Evolutionary conservation across 30 jellyfish, hydroid and myxozoan genomes (phyloP), one percentile per base, ranked within the genome.

Genomic region (Sanderia malayensis): DNA sequence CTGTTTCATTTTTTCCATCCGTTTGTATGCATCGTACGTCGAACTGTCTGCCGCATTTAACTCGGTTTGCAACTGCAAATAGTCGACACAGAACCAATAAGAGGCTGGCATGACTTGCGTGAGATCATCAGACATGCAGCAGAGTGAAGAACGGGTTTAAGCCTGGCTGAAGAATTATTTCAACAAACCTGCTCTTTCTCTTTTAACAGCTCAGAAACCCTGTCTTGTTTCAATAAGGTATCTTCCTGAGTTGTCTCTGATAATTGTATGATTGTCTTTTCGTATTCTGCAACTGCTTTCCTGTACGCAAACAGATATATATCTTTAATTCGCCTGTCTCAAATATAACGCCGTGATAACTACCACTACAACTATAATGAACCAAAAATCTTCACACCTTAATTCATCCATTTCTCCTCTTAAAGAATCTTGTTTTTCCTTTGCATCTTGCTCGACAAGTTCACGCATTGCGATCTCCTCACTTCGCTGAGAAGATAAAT

Each of bases 391-490:
- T n/a, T n/a, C n/a, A n/a, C 23, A 93, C 88, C 80, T 92, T 94
- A 92, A 80, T 31, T 77, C 95, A 8, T 84, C 85, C 55, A 46
- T 74, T 44, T 92, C 98, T 2, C 82, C 74, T 29, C 95, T 77
- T 2, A 92, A 41, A 28, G 69, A 33, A 13, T 92, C 96, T 69
- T 76, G 84, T 62, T 92, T 92, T 74, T 79, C 98, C 26, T 76
- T 85, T 24, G 83, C 94, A 31, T 92, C 98, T 57, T 90, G 95
- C 67, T 90, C 98, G 4, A 90, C 61, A 2, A 90, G 92, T 28
- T 90, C 98, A 0, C 98, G 95, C 95, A 90, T 90, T 29, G 98
- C 94, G 28, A 92, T 80, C 59, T 92, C 96, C 65, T 92, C 96
- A 53, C 84, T 92, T 4, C 87, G 67, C 98, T 92, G 74, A 37